These are phyloP conservation scores for Drosophila pseudoobscura DNA, from an alignment of 1,140 invertebrate species.

Conservation along the genomic window DNA sequence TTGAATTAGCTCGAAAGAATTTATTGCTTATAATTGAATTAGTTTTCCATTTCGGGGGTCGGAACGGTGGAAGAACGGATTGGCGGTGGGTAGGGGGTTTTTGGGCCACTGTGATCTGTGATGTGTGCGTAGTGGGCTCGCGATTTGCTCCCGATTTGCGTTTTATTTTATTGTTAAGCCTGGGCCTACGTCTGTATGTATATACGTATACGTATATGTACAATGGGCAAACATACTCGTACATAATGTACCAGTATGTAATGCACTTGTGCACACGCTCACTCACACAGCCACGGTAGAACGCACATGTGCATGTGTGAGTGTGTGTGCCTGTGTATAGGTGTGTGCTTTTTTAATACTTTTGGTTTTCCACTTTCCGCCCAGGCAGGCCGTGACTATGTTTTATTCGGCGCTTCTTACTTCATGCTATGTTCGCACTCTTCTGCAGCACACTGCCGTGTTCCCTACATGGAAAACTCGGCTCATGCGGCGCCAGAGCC, in stretches of 20 bases:
- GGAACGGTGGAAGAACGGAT: neutral
- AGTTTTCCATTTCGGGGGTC: conserved; percentile 31
- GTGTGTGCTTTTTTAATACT: conserved; percentile 58
- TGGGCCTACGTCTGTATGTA: conserved; percentile 6
- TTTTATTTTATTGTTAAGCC: conserved; percentile 27
- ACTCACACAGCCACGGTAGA: conserved; percentile 35
- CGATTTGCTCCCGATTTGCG: neutral
- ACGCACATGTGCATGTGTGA: conserved; percentile 18
- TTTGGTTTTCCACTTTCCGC: conserved; percentile 69
- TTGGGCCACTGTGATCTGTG: neutral
- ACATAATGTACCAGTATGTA: no score
- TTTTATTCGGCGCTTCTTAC: conserved; percentile 77
- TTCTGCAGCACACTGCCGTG: conserved; percentile 76
- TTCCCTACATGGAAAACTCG: conserved; percentile 79
- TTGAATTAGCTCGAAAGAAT: conserved; percentile 46
- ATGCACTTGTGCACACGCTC: conserved; percentile 10
- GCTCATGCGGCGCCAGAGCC: conserved; percentile 25
- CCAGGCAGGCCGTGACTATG: conserved; percentile 59
- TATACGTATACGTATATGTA: no score
- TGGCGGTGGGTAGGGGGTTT: neutral
- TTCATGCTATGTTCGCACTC: conserved; percentile 81
- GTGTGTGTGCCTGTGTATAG: conserved; percentile 13
- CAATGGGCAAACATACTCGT: conserved; percentile 1
- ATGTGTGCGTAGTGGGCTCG: conserved; percentile 3
- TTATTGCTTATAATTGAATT: conserved; percentile 70